phyloP scores from a whole-genome alignment of 2,113 vertebrate species.

The Phoenicopterus ruber region DNA sequence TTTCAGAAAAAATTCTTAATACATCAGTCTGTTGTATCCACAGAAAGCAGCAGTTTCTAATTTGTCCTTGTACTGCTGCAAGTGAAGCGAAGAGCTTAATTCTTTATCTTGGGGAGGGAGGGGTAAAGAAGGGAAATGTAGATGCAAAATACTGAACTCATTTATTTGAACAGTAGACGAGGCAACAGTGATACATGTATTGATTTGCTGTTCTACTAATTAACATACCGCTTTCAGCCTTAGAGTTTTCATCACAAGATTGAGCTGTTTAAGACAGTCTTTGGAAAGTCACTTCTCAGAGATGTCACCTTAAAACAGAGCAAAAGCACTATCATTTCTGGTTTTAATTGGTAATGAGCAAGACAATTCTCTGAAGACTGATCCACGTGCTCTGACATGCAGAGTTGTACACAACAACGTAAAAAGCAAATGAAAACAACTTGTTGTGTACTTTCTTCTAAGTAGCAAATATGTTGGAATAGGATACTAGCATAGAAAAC shows the following conservation, averaged over 20 bases:
- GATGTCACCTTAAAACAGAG: not conserved
- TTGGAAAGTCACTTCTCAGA: not conserved
- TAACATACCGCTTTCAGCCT: not conserved
- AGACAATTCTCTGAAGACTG: not conserved
- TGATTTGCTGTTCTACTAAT: conserved; percentile 36
- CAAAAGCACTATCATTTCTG: not conserved
- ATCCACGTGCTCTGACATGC: accelerated
- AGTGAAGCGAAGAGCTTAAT: not conserved
- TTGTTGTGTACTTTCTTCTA: not conserved
- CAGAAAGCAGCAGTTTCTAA: conserved; percentile 7
- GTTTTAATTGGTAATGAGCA: not conserved
- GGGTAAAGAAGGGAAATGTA: not conserved
- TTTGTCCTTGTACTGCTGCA: not conserved
- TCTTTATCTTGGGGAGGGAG: not conserved
- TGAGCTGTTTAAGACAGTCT: not conserved
- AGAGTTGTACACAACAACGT: not conserved
- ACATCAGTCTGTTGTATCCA: not conserved
- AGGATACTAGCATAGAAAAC: not conserved
- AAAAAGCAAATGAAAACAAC: not conserved
- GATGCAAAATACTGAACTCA: not conserved
- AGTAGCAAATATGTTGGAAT: not conserved
- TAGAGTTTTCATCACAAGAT: not conserved
- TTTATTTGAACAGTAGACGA: conserved; percentile 26
- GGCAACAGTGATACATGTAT: not conserved
- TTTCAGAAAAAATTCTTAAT: not conserved